Conservation (phyloP, 1,140 invertebrate genomes). For the Caligus rogercresseyi region DNA sequence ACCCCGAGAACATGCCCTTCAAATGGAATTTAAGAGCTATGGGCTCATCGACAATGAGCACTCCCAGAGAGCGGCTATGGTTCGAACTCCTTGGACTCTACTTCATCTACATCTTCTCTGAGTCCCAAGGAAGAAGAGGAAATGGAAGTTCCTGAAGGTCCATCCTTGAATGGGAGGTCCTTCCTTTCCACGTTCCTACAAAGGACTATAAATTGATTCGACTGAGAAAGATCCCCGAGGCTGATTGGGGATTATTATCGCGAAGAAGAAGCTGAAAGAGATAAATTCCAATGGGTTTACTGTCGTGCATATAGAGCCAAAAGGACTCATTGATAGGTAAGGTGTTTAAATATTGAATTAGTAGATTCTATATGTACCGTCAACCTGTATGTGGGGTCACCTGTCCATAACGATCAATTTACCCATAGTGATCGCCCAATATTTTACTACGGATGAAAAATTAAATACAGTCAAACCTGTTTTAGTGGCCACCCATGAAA, state of each 20-base stretch:
- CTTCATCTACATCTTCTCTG: not conserved
- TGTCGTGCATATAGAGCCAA: conserved; percentile 12
- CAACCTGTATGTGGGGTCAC: no score
- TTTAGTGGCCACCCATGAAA: no score
- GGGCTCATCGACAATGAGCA: conserved; percentile 3
- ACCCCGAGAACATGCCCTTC: not conserved
- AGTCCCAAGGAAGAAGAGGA: not conserved
- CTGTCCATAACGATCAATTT: no score
- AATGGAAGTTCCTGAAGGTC: not conserved
- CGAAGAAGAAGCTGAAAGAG: conserved; percentile 13
- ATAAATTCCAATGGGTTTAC: conserved; percentile 1
- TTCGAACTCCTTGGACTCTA: not conserved
- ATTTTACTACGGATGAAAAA: no score
- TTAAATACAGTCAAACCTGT: no score
- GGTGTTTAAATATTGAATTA: no score
- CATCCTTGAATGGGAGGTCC: not conserved
- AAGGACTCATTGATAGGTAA: conserved; percentile 18
- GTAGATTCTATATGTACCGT: no score
- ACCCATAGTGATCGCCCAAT: no score
- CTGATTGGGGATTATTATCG: conserved; percentile 16
- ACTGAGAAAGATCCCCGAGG: not conserved
- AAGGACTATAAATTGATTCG: conserved; percentile 16
- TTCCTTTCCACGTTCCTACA: not conserved
- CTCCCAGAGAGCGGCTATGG: not conserved
- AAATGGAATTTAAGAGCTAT: conserved; percentile 13